Evolutionary conservation across 2,797 vertebrate genomes (phyloP).

Genomic region (Alca torda): DNA sequence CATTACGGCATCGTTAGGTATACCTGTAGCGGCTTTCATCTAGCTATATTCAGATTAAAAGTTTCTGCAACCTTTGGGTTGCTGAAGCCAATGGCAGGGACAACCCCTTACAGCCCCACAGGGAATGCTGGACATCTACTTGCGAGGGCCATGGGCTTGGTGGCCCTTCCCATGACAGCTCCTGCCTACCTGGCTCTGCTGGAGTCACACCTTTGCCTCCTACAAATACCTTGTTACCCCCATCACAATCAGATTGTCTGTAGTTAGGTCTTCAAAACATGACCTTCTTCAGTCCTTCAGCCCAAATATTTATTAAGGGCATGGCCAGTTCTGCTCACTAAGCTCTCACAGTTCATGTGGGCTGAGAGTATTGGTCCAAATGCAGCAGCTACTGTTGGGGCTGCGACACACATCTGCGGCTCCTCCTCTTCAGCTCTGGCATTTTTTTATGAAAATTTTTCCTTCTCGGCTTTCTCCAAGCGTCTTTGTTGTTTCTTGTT

Average conservation of each 20-base stretch:
- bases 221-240: neutral
- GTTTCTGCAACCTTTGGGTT: neutral
- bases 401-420: neutral
- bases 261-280: neutral
- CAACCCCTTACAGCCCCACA: neutral
- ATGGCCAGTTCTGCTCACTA: neutral
- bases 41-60: slow-evolving; percentile 21
- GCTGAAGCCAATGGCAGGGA: neutral
- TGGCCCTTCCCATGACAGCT: neutral
- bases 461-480: neutral
- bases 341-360: neutral
- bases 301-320: neutral
- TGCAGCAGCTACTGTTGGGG: neutral
- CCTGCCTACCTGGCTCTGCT: neutral
- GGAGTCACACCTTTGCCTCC: neutral
- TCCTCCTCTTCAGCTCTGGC: neutral
- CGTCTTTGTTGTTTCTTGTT: neutral
- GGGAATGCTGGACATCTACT: neutral
- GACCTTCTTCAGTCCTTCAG: neutral
- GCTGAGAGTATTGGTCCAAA: neutral
- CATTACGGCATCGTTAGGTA: neutral
- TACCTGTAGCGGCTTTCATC: slow-evolving; percentile 3
- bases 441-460: neutral
- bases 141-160: neutral
- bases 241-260: rapidly evolving